phyloP scores from a whole-genome alignment of 2,113 vertebrate genomes.

The Antigone vipio region DNA sequence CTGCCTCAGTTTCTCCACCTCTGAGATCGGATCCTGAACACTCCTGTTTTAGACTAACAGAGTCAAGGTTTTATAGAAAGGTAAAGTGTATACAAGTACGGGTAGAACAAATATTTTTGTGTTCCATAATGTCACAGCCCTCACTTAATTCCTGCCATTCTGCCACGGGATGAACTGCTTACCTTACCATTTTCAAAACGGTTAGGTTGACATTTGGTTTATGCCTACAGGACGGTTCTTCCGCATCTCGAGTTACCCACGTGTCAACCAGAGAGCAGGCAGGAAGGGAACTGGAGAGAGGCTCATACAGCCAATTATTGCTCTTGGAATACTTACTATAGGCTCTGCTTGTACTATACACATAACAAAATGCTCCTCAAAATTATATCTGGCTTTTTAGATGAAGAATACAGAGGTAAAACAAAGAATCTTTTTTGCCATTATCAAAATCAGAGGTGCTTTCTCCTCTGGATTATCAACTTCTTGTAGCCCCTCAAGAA shows the following conservation, averaged over 20 bases:
- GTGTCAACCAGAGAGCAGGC: background rate
- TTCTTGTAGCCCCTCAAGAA: background rate
- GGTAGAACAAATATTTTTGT: background rate
- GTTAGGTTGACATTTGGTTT: background rate
- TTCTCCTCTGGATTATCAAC: background rate
- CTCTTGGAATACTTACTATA: background rate
- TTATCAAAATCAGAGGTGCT: background rate
- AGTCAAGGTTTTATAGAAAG: background rate
- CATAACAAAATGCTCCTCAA: background rate
- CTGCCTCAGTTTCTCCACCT: background rate
- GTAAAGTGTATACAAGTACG: background rate
- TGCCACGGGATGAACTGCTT: background rate
- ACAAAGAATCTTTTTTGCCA: background rate
- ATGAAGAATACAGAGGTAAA: background rate
- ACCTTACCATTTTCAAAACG: background rate
- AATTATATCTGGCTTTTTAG: background rate
- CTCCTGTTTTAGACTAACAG: background rate
- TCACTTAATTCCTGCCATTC: background rate
- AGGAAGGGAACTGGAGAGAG: background rate
- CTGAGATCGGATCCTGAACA: background rate
- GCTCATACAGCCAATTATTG: background rate
- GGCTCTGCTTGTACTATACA: background rate
- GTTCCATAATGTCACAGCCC: background rate
- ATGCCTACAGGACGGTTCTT: background rate
- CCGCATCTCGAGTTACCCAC: background rate